Percentiles rank a stretch among this genome's conserved stretches.
Evolutionary conservation across 2,888 invertebrate genomes (phyloP).

Genomic region (Macrophya annulata): DNA sequence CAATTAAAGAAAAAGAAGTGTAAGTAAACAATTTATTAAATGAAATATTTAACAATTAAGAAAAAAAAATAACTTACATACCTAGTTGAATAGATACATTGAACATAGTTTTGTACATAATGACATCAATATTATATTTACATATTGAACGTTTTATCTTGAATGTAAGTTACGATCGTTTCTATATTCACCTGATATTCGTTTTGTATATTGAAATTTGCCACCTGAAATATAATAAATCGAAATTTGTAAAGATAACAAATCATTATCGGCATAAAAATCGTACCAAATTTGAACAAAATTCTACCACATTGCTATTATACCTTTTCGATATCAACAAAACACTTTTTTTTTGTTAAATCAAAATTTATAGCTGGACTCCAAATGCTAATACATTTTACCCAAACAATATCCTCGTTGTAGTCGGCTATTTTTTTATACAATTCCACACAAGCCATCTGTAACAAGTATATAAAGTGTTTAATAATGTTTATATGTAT

Average conservation of each 20-base stretch:
- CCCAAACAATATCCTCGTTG: constrained; percentile 79
- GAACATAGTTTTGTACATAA: constrained; percentile 64
- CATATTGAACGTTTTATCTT: constrained; percentile 61
- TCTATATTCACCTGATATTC: constrained; percentile 70
- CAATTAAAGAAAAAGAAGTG: constrained; percentile 42
- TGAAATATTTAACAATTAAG: constrained; percentile 44
- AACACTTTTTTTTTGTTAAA: not conserved
- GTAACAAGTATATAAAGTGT: constrained; percentile 61
- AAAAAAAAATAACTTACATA: constrained; percentile 57
- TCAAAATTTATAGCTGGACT: constrained; percentile 60
- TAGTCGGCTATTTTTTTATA: constrained; percentile 80
- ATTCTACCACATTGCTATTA: not conserved
- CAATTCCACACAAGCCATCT: constrained; percentile 82
- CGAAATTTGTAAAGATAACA: constrained; percentile 45
- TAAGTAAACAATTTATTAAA: constrained; percentile 46
- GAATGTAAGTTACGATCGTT: constrained; percentile 67
- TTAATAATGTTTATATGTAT: not conserved
- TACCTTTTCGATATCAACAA: constrained; percentile 35
- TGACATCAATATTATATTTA: constrained; percentile 58
- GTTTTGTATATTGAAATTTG: constrained; percentile 60
- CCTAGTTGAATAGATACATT: constrained; percentile 61
- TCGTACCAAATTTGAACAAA: not conserved
- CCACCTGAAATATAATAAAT: constrained; percentile 61
- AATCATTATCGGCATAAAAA: not conserved
- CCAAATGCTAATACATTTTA: constrained; percentile 75